Percentiles rank a stretch among this genome's conserved stretches.
Evolutionary conservation across 1,140 invertebrate genomes (phyloP).

Genomic region (Notospermus geniculatus): DNA sequence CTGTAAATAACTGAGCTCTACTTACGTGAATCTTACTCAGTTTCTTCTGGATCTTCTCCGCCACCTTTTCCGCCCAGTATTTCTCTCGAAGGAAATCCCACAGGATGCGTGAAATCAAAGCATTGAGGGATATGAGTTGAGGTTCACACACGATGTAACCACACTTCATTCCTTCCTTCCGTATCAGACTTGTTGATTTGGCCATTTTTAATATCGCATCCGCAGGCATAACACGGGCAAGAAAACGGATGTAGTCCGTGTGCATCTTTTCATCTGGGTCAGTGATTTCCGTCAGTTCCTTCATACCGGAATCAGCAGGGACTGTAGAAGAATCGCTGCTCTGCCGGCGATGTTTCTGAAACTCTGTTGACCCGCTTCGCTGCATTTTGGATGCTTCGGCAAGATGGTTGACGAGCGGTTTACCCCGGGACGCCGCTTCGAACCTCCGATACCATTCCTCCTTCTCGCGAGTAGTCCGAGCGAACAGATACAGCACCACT

Average conservation of each 20-base stretch:
- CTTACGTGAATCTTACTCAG: conserved; percentile 75
- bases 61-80: conserved; percentile 61
- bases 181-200: not conserved
- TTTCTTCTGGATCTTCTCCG: conserved; percentile 80
- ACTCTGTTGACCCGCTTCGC: conserved; percentile 5
- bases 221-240: conserved; percentile 16
- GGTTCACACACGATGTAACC: conserved; percentile 34
- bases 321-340: not conserved
- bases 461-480: conserved; percentile 79
- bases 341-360: not conserved
- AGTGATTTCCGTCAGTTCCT: not conserved
- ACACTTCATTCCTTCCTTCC: not conserved
- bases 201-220: not conserved
- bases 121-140: conserved; percentile 68
- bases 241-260: conserved; percentile 11
- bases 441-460: conserved; percentile 76
- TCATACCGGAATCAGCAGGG: not conserved
- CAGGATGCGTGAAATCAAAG: conserved; percentile 70
- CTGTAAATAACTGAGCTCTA: conserved; percentile 9
- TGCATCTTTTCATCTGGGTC: conserved; percentile 11
- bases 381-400: not conserved
- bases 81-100: conserved; percentile 74
- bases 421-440: conserved; percentile 32
- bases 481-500: conserved; percentile 68
- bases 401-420: conserved; percentile 34